Evolutionary conservation across 2,113 vertebrate species (phyloP).

Genomic region (Strigops habroptila): DNA sequence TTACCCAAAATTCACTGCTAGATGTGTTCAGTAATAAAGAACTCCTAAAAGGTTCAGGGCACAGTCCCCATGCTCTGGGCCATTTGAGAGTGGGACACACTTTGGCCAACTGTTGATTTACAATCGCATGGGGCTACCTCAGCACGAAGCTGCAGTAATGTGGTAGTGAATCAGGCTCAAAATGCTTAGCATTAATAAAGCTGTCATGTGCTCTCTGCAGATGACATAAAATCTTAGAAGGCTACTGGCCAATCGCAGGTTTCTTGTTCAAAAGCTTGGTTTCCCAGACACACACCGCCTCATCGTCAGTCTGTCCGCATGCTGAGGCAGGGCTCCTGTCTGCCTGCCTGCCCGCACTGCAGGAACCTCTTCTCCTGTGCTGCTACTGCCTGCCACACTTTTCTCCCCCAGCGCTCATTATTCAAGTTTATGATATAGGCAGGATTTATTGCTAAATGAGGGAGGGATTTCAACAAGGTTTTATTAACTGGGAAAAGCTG

Average conservation of each 20-base stretch:
- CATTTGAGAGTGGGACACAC: rapidly evolving
- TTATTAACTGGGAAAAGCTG: conserved; percentile 38
- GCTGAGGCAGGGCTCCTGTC: not conserved
- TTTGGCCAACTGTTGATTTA: not conserved
- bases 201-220: conserved; percentile 16
- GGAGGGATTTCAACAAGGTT: not conserved
- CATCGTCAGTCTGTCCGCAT: not conserved
- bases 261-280: not conserved
- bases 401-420: rapidly evolving
- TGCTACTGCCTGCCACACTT: not conserved
- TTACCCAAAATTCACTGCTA: not conserved
- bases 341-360: not conserved
- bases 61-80: not conserved
- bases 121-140: rapidly evolving
- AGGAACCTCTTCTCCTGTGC: not conserved
- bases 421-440: not conserved
- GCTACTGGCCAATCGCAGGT: not conserved
- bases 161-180: not conserved
- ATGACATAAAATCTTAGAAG: not conserved
- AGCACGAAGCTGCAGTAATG: not conserved
- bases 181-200: not conserved
- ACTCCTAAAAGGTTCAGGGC: not conserved
- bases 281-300: not conserved
- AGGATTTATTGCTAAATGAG: not conserved
- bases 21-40: not conserved